These are phyloP conservation scores for Xestia ashworthii DNA, from an alignment of 2,888 invertebrate species.

Conservation along the genomic window DNA sequence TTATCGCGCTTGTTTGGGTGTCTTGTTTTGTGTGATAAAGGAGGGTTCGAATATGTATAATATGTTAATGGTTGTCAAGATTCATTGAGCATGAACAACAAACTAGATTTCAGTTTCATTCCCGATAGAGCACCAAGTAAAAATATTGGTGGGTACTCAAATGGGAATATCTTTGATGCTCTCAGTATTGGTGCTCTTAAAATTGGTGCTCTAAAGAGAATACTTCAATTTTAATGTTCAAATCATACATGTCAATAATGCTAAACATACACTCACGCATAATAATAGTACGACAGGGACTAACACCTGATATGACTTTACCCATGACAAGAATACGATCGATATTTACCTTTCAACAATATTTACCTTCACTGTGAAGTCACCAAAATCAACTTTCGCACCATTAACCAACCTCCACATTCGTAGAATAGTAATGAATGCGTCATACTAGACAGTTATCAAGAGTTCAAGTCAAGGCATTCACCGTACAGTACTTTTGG, in stretches of 20 bases:
- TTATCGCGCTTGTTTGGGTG: conserved; percentile 25
- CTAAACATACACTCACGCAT: neutral
- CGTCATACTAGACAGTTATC: conserved; percentile 54
- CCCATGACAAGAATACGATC: conserved; percentile 39
- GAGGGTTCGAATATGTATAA: neutral
- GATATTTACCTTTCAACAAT: conserved; percentile 33
- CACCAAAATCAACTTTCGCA: conserved; percentile 34
- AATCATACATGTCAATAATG: neutral
- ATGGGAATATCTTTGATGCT: too few relatives aligned
- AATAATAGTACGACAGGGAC: neutral
- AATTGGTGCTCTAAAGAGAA: too few relatives aligned
- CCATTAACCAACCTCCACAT: conserved; percentile 24
- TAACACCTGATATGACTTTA: conserved; percentile 25
- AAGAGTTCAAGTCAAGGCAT: conserved; percentile 45
- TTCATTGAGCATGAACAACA: neutral
- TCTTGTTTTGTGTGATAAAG: conserved; percentile 6
- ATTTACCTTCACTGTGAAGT: conserved; percentile 19
- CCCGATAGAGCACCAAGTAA: too few relatives aligned
- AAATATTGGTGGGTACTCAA: too few relatives aligned
- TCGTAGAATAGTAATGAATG: conserved; percentile 49
- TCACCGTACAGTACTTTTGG: conserved; percentile 28
- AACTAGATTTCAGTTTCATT: neutral
- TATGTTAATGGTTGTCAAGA: neutral
- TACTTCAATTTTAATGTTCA: too few relatives aligned
- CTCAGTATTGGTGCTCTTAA: too few relatives aligned